phyloP scores from a whole-genome alignment of 2,888 invertebrate genomes.

The Hirtodrosophila duncani region DNA sequence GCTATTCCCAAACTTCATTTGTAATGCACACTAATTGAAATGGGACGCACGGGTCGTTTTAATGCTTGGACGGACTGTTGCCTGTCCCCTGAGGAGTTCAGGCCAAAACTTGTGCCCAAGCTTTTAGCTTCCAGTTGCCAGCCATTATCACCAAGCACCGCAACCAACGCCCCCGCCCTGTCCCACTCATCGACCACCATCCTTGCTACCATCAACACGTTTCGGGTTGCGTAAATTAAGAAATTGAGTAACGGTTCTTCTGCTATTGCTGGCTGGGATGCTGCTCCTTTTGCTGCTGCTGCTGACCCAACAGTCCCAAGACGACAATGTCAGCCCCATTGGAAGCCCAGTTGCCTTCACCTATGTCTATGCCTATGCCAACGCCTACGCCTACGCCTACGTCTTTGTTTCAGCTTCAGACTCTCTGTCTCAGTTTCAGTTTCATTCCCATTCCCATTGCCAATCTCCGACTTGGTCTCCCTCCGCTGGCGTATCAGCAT shows the following conservation, averaged over 20 bases:
- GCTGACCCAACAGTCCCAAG: constrained; percentile 34
- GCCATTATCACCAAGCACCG: neutral
- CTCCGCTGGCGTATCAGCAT: constrained; percentile 43
- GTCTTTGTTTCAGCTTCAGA: too few species aligned
- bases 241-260: constrained; percentile 59
- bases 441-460: constrained; percentile 1
- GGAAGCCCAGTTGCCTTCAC: constrained; percentile 37
- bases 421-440: too few species aligned
- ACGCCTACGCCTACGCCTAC: too few species aligned
- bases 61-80: constrained; percentile 57
- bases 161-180: neutral
- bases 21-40: constrained; percentile 72
- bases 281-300: neutral
- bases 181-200: neutral
- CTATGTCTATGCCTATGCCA: constrained; percentile 22
- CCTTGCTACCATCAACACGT: constrained; percentile 60
- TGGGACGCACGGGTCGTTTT: constrained; percentile 65
- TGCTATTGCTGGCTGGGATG: constrained; percentile 1
- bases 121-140: neutral
- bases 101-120: too few species aligned
- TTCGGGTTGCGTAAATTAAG: constrained; percentile 62
- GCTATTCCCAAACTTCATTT: constrained; percentile 71
- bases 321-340: constrained; percentile 47
- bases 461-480: neutral
- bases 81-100: constrained; percentile 12